These are phyloP conservation scores for Plectrocnemia conspersa DNA, from an alignment of 1,140 invertebrate genomes.

Conservation along the genomic window DNA sequence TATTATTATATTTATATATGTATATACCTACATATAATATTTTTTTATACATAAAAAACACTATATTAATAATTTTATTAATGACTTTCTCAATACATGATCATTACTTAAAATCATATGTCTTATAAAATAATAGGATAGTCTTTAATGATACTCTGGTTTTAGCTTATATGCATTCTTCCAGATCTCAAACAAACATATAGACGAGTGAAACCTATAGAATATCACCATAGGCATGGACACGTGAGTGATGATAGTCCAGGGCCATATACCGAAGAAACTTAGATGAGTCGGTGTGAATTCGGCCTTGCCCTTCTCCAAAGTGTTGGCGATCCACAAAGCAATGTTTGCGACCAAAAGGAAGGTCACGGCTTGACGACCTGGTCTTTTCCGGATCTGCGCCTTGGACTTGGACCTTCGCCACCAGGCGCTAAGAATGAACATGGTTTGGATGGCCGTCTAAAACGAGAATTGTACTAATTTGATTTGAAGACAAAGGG, in stretches of 20 bases:
- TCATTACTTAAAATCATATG: too few species aligned
- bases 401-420: constrained; percentile 57
- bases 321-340: constrained; percentile 79
- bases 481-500: not conserved
- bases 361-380: constrained; percentile 78
- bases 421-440: constrained; percentile 79
- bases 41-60: too few species aligned
- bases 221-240: constrained; percentile 83
- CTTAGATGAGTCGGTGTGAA: constrained; percentile 73
- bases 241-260: constrained; percentile 83
- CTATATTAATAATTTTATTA: too few species aligned
- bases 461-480: constrained; percentile 48
- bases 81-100: too few species aligned
- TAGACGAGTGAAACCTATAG: constrained; percentile 88
- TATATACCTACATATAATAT: too few species aligned
- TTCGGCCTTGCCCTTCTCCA: constrained; percentile 78
- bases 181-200: constrained; percentile 96
- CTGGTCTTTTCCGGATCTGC: constrained; percentile 67
- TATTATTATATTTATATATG: too few species aligned
- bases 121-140: too few species aligned
- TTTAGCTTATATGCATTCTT: constrained; percentile 81
- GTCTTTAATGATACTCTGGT: constrained; percentile 31
- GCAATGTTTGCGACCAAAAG: constrained; percentile 79
- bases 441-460: constrained; percentile 73
- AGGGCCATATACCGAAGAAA: constrained; percentile 79